Evolutionary conservation across 2,113 vertebrate genomes (phyloP), one percentile per base, ranked within the genome.

Genomic region (Dromiciops gliroides): DNA sequence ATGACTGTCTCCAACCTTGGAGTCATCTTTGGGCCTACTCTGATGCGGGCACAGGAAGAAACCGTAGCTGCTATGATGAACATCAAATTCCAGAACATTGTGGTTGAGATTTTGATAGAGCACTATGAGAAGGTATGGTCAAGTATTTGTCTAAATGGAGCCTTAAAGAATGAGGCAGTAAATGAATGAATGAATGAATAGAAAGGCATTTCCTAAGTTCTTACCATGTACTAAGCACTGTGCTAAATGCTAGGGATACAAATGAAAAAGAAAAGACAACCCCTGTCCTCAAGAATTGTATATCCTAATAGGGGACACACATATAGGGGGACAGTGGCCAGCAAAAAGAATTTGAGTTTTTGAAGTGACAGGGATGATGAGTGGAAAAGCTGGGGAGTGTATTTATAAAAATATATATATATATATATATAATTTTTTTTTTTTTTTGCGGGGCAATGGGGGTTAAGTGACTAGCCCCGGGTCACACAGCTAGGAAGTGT

Each of bases 41-140:
- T 99, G 93, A 99, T 99, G 99, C 99, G 99, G 98, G 99, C 99
- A 0, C 99, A 99, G 97, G 99, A 99, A 92, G 99, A 99, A 98
- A 99, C 99, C 0, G 99, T 99, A 97, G 99, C 99, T 14, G 99
- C 99, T 96, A 99, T 99, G 99, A 99, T 99, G 99, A 99, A 99
- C 98, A 99, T 99, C 97, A 99, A 99, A 97, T 99, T 99, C 98
- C 99, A 99, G 98, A 99, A 99, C 97, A 99, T 99, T 91, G 99
- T 99, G 90, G 99, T 99, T 94, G 99, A 99, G 98, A 99, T 99
- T 95, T 99, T 99, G 90, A 99, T 99, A 75, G 99, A 99, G 97
- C 99, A 99, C 98, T 99, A 99, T 96, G 98, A 99, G 97, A 99
- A 99, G 99, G 99, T 99, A 98, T 48, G 92, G 88, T 25, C 53